These are phyloP conservation scores for Xestia sexstrigata DNA, from an alignment of 2,888 invertebrate genomes.

Conservation along the genomic window DNA sequence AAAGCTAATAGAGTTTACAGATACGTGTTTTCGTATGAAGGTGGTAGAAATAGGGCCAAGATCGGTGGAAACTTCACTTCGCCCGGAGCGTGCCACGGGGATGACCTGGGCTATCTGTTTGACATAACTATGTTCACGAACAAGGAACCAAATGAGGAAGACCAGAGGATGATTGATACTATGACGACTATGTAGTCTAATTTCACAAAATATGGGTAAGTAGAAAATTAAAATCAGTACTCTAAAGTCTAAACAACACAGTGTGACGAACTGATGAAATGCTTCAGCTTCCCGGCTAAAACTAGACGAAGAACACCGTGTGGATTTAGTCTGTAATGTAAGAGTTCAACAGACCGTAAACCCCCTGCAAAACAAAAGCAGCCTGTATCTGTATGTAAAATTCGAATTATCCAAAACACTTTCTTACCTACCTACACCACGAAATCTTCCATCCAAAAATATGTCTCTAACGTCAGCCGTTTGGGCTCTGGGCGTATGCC, in stretches of 20 bases:
- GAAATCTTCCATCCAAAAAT: no score
- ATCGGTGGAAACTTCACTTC: slow-evolving; percentile 38
- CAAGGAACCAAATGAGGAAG: slow-evolving; percentile 26
- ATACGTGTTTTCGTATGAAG: slow-evolving; percentile 53
- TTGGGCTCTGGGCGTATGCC: no score
- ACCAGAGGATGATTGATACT: slow-evolving; percentile 51
- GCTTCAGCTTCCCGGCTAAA: not conserved
- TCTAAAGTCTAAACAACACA: not conserved
- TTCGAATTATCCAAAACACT: no score
- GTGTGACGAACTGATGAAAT: not conserved
- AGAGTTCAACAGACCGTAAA: not conserved
- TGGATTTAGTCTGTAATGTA: not conserved
- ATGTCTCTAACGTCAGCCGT: no score
- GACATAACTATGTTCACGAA: slow-evolving; percentile 20
- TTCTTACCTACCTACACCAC: no score
- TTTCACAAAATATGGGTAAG: slow-evolving; percentile 56
- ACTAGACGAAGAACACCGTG: not conserved
- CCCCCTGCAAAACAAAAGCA: no score
- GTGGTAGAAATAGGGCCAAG: slow-evolving; percentile 40
- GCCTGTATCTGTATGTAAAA: no score
- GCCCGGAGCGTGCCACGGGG: slow-evolving; percentile 44
- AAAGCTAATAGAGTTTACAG: slow-evolving; percentile 38
- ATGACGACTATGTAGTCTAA: slow-evolving; percentile 57
- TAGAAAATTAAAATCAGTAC: not conserved
- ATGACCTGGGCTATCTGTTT: slow-evolving; percentile 50